These are phyloP conservation scores for Nasonia giraulti DNA, from an alignment of 1,140 invertebrate species.

Conservation along the genomic window DNA sequence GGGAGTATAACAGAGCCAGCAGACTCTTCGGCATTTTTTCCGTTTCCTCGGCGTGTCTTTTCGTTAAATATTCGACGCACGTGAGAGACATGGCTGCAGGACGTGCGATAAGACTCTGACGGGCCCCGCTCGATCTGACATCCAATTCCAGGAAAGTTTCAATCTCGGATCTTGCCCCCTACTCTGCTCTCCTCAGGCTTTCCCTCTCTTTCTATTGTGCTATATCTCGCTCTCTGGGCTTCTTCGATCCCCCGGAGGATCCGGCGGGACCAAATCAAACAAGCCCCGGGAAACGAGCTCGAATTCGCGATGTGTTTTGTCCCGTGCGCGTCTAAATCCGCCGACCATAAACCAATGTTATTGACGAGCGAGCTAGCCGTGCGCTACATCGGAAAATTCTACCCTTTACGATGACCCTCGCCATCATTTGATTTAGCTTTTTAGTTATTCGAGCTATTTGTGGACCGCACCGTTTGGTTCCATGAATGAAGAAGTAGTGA, in stretches of 20 bases:
- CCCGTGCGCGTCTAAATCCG: background rate
- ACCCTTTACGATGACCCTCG: too few relatives aligned
- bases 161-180: constrained; percentile 60
- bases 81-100: constrained; percentile 56
- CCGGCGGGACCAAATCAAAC: constrained; percentile 60
- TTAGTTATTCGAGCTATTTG: too few relatives aligned
- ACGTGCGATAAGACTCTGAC: constrained; percentile 65
- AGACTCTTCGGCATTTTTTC: constrained; percentile 50
- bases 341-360: too few relatives aligned
- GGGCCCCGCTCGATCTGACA: constrained; percentile 65
- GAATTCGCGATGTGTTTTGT: constrained; percentile 5
- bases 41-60: constrained; percentile 32
- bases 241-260: constrained; percentile 61
- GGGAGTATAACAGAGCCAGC: background rate
- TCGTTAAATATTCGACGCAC: constrained; percentile 67
- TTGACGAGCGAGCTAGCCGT: too few relatives aligned
- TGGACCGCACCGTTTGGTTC: too few relatives aligned
- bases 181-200: background rate
- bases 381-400: too few relatives aligned
- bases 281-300: background rate
- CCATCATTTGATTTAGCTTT: too few relatives aligned
- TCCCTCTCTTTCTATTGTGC: background rate
- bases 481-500: too few relatives aligned
- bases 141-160: constrained; percentile 69
- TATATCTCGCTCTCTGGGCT: background rate